Evolutionary conservation across 1,140 invertebrate species (phyloP), one percentile per base, ranked within the genome.

Genomic region (Drosophila sucinea): DNA sequence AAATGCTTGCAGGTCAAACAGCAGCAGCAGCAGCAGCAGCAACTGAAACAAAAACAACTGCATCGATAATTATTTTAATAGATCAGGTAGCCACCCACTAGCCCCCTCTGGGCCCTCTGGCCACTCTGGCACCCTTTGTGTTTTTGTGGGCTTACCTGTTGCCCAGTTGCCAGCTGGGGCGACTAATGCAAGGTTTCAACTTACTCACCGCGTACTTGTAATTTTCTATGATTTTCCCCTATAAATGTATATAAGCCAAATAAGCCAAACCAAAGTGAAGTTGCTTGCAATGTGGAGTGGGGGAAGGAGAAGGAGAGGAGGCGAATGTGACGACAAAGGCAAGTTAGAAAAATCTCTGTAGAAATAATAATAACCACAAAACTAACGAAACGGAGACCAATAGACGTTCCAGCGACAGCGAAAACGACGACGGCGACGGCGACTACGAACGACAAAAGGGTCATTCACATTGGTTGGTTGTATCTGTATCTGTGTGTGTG

Each of bases 51-150:
- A 38, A 38, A 41, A 41, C 40, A 63, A 51, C 62, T 70, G 58
- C 58, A 66, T 60, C 55, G 69, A 79, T 73, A 79, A 79, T 70
- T 80, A 75, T 79, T 79, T 79, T 60, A 67, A 75, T 80, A 80
- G 77, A 79, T 79, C 77, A 80, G 63, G 33, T 66, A n/a, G 25
- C n/a, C 47, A 17, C 32, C 10, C 27, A 29, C 23, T n/a, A 7
- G 4, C n/a, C 40, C 2, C 6, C 17, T 17, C 17, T 17, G 17
- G 17, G 1, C 30, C 17, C 1, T 4, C 11, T 25, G 2, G 8
- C 10, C 29, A 1, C 8, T 11, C 33, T 25, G 17, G 17, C 6
- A 11, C 7, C 33, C 30, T 57, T 7, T 29, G 11, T 32, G 4
- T 51, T 1, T 58, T 30, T 23, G 0, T 41, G 32, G 1, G 40